These are phyloP conservation scores for Anaspis maculata DNA, from an alignment of 2,888 invertebrate genomes.

Conservation along the genomic window DNA sequence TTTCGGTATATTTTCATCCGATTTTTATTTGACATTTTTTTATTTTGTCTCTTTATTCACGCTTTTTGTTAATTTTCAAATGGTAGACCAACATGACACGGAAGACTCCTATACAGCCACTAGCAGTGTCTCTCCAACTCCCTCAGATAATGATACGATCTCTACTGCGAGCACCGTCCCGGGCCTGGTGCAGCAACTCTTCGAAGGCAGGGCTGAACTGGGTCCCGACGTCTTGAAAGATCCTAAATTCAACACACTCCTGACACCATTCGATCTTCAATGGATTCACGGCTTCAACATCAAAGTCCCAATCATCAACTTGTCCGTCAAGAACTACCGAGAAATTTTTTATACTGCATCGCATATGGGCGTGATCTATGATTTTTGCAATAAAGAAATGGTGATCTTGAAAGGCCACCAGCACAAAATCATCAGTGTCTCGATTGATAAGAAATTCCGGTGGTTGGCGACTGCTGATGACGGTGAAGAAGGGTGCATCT, in stretches of 20 bases:
- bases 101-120: too few species aligned
- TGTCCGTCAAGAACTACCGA: slow-evolving; percentile 47
- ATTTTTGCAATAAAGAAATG: slow-evolving; percentile 53
- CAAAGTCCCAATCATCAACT: slow-evolving; percentile 13
- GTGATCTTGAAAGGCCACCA: slow-evolving; percentile 58
- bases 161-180: too few species aligned
- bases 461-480: slow-evolving; percentile 54
- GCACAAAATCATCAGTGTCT: slow-evolving; percentile 45
- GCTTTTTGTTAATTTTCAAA: too few species aligned
- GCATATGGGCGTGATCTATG: slow-evolving; percentile 56
- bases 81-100: too few species aligned
- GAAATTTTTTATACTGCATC: slow-evolving; percentile 54
- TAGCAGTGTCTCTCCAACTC: too few species aligned
- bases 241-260: neutral
- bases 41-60: too few species aligned
- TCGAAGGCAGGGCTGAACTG: neutral
- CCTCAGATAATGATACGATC: too few species aligned
- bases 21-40: too few species aligned
- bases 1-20: too few species aligned
- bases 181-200: too few species aligned
- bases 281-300: slow-evolving; percentile 11
- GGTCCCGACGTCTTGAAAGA: neutral
- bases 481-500: slow-evolving; percentile 49
- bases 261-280: slow-evolving; percentile 2
- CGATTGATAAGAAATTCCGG: slow-evolving; percentile 45